Base-by-base conservation (phyloP, 2,797 vertebrate genomes). In the Mus caroli region DNA sequence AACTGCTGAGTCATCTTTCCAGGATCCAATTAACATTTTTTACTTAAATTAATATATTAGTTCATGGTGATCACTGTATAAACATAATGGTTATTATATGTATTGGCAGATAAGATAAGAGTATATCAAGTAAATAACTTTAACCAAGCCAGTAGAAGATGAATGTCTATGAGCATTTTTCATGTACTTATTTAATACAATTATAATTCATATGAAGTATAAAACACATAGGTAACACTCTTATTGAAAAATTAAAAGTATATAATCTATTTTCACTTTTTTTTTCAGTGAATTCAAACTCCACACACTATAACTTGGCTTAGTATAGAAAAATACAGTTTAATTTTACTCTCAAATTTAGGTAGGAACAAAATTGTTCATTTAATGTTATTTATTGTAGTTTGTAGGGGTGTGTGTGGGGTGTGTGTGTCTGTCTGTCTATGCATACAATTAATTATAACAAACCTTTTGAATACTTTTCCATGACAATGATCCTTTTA, bases 161-260 rank as follows among this genome's bases (percentile, higher is more conserved):
- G 93, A 96, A 78, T 56, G 56, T 94, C 60, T 95, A 75, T 95
- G 82, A 94, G 92, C 54, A 50, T 90, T 95, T 92, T 95, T 84
- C 46, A 90, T 75, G 78, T 31, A 58, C n/a, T 96, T 87, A 80
- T 91, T 90, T 96, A 95, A 93, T 92, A 83, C 78, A 67, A 94
- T 37, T 71, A 37, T 77, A 96, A 92, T 95, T 91, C 92, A 97
- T 22, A 54, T 84, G 80, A 95, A 84, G 52, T 91, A 87, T 91
- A 93, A 91, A 73, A 76, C 64, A 94, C 64, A 95, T 90, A 90
- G 96, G 93, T 90, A 92, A 91, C 78, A 84, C 82, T 92, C 15
- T 92, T 77, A 85, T 54, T 77, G 52, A 82, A 96, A 96, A 37
- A 93, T 19, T 80, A 46, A 90, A 90, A 89, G 50, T 89, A 56